A percentile compares a stretch with the other conserved stretches of the same genome.
These are phyloP conservation scores for Galeruca laticollis DNA, from an alignment of 2,888 invertebrate genomes.

Conservation along the genomic window DNA sequence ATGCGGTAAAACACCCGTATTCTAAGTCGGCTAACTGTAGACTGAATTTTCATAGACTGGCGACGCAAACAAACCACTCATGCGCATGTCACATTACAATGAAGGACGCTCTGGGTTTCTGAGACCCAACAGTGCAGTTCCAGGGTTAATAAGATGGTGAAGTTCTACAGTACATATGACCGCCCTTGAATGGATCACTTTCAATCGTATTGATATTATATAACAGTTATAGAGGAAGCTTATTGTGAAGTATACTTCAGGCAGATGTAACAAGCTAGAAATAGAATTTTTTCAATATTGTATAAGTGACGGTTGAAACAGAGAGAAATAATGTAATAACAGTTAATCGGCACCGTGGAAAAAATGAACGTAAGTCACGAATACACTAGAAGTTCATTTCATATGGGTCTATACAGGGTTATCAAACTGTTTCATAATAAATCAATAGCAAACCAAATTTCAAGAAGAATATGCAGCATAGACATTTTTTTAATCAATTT, in stretches of 20 bases:
- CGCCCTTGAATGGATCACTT: not conserved
- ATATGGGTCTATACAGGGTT: not conserved
- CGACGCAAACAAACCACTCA: no score
- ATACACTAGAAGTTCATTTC: conserved; percentile 13
- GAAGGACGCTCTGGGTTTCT: no score
- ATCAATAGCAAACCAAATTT: not conserved
- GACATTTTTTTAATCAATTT: no score
- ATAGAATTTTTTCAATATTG: conserved; percentile 33
- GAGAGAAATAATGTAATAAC: conserved; percentile 30
- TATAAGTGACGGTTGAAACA: conserved; percentile 29
- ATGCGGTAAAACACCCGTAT: no score
- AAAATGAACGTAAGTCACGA: conserved; percentile 28
- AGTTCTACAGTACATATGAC: not conserved
- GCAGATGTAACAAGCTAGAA: conserved; percentile 26
- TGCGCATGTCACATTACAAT: no score
- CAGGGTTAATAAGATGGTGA: not conserved
- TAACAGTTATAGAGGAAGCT: conserved; percentile 24
- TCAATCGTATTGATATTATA: conserved; percentile 27
- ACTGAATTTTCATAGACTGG: no score
- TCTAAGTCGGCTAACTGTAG: no score
- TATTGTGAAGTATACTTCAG: conserved; percentile 31
- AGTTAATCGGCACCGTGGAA: conserved; percentile 26
- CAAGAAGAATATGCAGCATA: no score
- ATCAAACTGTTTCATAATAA: not conserved
- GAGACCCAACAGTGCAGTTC: no score